These are phyloP conservation scores for Dryobates pubescens DNA, from an alignment of 2,797 vertebrate genomes.

Conservation along the genomic window DNA sequence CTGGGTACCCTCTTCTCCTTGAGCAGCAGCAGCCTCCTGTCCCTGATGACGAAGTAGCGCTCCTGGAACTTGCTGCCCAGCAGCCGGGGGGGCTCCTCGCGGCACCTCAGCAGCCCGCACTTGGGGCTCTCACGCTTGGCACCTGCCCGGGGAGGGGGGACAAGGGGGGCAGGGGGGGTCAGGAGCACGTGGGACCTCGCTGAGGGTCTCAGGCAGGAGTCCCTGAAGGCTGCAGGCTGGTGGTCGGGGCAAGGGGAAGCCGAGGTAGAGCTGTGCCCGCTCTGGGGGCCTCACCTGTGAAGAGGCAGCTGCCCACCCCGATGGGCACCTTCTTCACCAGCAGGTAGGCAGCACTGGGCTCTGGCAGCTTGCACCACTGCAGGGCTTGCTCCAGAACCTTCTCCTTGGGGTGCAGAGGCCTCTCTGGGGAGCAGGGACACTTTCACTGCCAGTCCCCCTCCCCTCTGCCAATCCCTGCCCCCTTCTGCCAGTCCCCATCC, in stretches of 20 bases:
- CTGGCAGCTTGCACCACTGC: constrained; percentile 94
- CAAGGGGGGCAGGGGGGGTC: background rate
- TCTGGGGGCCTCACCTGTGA: constrained; percentile 82
- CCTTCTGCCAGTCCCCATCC: no score
- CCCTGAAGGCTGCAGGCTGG: background rate
- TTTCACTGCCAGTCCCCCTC: background rate
- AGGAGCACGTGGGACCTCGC: background rate
- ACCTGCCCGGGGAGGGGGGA: constrained; percentile 75
- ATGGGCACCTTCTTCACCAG: constrained; percentile 91
- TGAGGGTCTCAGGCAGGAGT: background rate
- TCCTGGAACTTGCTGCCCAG: constrained; percentile 94
- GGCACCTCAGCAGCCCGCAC: constrained; percentile 88
- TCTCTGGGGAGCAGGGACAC: constrained; percentile 77
- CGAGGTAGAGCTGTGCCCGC: no score
- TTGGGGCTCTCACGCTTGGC: constrained; percentile 87
- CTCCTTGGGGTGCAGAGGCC: constrained; percentile 95
- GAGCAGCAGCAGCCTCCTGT: constrained; percentile 88
- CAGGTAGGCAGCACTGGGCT: constrained; percentile 91
- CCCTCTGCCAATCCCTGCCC: no score
- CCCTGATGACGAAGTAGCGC: constrained; percentile 89
- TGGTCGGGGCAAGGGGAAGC: background rate
- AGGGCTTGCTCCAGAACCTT: constrained; percentile 95
- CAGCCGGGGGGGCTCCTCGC: constrained; percentile 91
- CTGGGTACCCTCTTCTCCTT: constrained; percentile 91
- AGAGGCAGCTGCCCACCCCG: constrained; percentile 87